Evolutionary conservation across 1,140 invertebrate genomes (phyloP).

Genomic region (Scaptomyza graminum): DNA sequence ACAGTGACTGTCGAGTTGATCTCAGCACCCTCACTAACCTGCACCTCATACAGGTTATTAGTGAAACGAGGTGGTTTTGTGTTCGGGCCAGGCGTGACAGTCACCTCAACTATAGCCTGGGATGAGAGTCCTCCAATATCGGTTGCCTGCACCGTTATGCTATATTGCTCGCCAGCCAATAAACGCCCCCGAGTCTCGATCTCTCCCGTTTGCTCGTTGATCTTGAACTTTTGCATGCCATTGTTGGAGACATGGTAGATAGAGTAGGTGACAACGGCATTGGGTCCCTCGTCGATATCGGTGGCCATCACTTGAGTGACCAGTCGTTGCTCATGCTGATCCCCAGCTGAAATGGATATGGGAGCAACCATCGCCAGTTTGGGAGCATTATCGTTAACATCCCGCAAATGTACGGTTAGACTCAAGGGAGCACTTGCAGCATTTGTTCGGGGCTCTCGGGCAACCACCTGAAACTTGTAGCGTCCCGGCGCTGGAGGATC

Average conservation of each 20-base stretch:
- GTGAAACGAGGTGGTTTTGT: slow-evolving; percentile 92
- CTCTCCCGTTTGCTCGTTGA: slow-evolving; percentile 91
- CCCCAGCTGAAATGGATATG: slow-evolving; percentile 91
- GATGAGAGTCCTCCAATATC: slow-evolving; percentile 89
- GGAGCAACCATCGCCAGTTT: slow-evolving; percentile 90
- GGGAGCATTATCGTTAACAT: slow-evolving; percentile 94
- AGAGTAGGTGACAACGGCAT: slow-evolving; percentile 91
- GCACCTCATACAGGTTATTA: slow-evolving; percentile 91
- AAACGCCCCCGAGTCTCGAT: slow-evolving; percentile 91
- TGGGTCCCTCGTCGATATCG: slow-evolving; percentile 93
- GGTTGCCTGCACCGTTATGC: slow-evolving; percentile 92
- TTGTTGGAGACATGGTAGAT: slow-evolving; percentile 96
- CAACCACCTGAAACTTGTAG: slow-evolving; percentile 91
- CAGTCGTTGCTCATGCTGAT: slow-evolving; percentile 87
- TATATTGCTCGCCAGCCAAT: slow-evolving; percentile 94
- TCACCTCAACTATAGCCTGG: slow-evolving; percentile 93
- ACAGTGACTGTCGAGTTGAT: slow-evolving; percentile 93
- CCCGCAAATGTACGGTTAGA: slow-evolving; percentile 90
- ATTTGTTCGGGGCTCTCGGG: slow-evolving; percentile 90
- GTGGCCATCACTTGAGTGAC: slow-evolving; percentile 92
- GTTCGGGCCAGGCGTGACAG: slow-evolving; percentile 92
- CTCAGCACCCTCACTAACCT: slow-evolving; percentile 93
- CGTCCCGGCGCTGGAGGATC: slow-evolving; percentile 93
- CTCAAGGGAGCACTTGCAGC: slow-evolving; percentile 92
- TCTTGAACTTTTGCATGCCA: slow-evolving; percentile 92